These are phyloP conservation scores for Genyomyrus donnyi DNA, from an alignment of 2,113 vertebrate species.

Conservation along the genomic window DNA sequence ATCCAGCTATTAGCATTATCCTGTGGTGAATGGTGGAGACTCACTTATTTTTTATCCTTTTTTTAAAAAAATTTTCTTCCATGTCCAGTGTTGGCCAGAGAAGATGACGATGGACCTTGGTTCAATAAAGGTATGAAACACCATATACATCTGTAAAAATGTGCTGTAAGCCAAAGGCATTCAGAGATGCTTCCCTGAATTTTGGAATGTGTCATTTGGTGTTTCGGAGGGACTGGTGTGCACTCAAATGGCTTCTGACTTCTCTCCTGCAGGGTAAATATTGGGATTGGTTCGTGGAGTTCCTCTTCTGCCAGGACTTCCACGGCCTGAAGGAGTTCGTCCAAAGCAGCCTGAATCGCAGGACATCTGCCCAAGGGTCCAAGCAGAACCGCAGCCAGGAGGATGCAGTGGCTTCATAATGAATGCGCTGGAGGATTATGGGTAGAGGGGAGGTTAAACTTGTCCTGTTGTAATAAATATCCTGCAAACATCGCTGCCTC, in stretches of 20 bases:
- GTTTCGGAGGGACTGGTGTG: background rate
- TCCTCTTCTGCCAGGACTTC: constrained; percentile 71
- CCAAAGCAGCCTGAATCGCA: constrained; percentile 61
- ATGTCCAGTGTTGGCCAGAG: constrained; percentile 62
- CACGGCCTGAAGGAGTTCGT: constrained; percentile 74
- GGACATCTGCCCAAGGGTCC: constrained; percentile 1
- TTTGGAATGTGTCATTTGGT: background rate
- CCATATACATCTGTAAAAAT: constrained; percentile 19
- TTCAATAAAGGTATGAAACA: constrained; percentile 71
- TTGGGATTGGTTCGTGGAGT: constrained; percentile 83
- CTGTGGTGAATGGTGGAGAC: constrained; percentile 32
- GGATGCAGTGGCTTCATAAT: background rate
- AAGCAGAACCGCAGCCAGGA: background rate
- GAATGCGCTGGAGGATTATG: background rate
- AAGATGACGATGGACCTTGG: constrained; percentile 58
- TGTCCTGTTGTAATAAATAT: constrained; percentile 15
- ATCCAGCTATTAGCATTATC: constrained; percentile 34
- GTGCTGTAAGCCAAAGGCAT: background rate
- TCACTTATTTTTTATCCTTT: background rate
- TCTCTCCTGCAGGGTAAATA: constrained; percentile 49
- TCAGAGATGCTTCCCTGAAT: background rate
- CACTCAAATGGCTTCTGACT: background rate
- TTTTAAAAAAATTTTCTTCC: background rate
- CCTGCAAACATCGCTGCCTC: constrained; percentile 19
- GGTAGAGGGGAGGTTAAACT: background rate